Percentiles rank a stretch among this genome's conserved stretches.
Conservation (phyloP, 2,888 invertebrate species). For the Lasioglossum zephyrum region DNA sequence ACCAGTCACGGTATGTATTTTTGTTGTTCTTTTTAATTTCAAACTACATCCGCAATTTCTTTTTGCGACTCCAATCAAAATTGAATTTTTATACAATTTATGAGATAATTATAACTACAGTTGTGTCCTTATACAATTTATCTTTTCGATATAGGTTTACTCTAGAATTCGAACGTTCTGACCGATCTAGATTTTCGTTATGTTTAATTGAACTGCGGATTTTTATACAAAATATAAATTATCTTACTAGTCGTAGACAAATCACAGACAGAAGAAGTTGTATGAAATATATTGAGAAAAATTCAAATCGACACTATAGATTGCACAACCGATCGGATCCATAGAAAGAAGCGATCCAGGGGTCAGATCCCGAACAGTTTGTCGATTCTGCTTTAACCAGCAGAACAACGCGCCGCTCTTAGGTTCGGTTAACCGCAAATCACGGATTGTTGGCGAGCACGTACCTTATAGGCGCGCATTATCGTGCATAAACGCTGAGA, state of each 20-base stretch:
- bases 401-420: conserved; percentile 1
- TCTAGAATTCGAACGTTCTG: not conserved
- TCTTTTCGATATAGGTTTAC: not conserved
- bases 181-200: too few species aligned
- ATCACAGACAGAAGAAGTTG: not conserved
- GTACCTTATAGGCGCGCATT: conserved; percentile 39
- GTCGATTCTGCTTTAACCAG: conserved; percentile 7
- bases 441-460: conserved; percentile 43
- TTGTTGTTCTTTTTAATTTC: not conserved
- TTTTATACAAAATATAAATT: too few species aligned
- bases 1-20: not conserved
- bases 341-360: not conserved
- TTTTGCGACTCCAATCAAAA: not conserved
- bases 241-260: too few species aligned
- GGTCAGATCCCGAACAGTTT: conserved; percentile 10
- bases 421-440: conserved; percentile 55
- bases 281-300: not conserved
- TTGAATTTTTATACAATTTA: not conserved
- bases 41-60: not conserved
- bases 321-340: not conserved
- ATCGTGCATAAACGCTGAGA: conserved; percentile 33
- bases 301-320: not conserved
- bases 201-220: too few species aligned
- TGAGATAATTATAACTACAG: not conserved
- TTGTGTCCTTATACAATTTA: not conserved